phyloP scores from a whole-genome alignment of 2,113 vertebrate genomes.

The Ciconia boyciana region DNA sequence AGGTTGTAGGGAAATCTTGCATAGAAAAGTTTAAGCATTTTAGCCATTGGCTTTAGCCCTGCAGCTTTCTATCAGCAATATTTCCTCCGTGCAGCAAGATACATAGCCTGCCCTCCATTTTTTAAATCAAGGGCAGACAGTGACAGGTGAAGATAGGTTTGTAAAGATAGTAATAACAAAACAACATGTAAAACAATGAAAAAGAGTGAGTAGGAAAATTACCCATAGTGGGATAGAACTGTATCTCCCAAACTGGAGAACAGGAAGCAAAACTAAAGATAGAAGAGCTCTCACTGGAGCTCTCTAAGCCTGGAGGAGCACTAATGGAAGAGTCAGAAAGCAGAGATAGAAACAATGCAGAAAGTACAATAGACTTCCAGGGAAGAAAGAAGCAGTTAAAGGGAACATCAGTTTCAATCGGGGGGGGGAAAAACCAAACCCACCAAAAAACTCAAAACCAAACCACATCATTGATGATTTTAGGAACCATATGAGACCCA shows the following conservation, averaged over 20 bases:
- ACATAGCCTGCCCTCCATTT: neutral
- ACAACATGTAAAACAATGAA: constrained; percentile 26
- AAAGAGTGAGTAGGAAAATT: constrained; percentile 3
- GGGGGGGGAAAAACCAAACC: neutral
- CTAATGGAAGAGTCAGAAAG: neutral
- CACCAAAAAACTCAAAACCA: neutral
- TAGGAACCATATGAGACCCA: neutral
- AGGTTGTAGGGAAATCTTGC: constrained; percentile 6
- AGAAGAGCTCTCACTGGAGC: neutral
- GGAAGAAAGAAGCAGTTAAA: neutral
- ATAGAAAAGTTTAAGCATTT: constrained; percentile 8
- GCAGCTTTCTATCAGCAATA: constrained; percentile 17
- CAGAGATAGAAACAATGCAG: neutral
- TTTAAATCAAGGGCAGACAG: constrained; percentile 18
- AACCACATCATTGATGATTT: neutral
- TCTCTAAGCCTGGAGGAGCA: neutral
- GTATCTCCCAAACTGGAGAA: neutral
- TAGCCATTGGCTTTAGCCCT: constrained; percentile 16
- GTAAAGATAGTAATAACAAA: constrained; percentile 14
- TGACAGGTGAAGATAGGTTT: constrained; percentile 18
- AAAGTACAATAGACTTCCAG: neutral
- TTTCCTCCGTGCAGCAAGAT: neutral
- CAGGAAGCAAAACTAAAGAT: neutral
- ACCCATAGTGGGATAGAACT: neutral
- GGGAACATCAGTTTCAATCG: neutral